Evolutionary conservation across 2,888 invertebrate species (phyloP), one percentile per base, ranked within the genome.

Genomic region (Yponomeuta cagnagella): DNA sequence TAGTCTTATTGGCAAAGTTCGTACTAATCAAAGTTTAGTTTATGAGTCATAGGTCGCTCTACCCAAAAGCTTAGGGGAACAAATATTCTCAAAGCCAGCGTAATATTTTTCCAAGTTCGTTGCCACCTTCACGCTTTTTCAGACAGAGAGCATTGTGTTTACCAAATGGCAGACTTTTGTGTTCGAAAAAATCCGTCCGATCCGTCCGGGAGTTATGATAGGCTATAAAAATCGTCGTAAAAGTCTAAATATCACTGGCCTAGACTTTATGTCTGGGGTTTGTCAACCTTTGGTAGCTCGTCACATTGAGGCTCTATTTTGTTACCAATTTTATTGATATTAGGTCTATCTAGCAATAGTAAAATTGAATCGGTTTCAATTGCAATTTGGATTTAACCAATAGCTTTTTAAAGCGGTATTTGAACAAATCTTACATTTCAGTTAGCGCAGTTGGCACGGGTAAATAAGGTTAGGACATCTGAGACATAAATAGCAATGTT

Each of bases 181-280:
- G 52, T 12, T 58, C 6, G 15, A 58, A 15, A 58, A 58, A 52
- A 23, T 23, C 23, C 23, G 23, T 23, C 23, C 23, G 23, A 58
- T 15, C 52, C 15, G 52, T 58, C 52, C 12, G 52, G 52, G 52
- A 58, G 52, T 58, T 58, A 15, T 58, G 52, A 58, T 58, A 12
- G 52, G 52, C 52, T 5, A 58, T 58, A 58, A 58, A 58, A 58
- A 58, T 58, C 52, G 4, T 58, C 52, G 52, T 58, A 58, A 58
- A 58, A 58, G 52, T 58, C 12, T 15, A 58, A 58, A 58, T 58
- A 58, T 58, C 15, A 58, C 12, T 58, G 52, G 52, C 52, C 52
- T 58, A 58, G 52, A 58, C 52, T 58, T 58, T 58, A 58, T 58
- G 52, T 58, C 52, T 58, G 52, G 52, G 15, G 52, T 58, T 58